Percentiles rank a stretch among this genome's conserved stretches.
phyloP scores from a whole-genome alignment of 2,797 vertebrate species.

The Tragopan temminckii region DNA sequence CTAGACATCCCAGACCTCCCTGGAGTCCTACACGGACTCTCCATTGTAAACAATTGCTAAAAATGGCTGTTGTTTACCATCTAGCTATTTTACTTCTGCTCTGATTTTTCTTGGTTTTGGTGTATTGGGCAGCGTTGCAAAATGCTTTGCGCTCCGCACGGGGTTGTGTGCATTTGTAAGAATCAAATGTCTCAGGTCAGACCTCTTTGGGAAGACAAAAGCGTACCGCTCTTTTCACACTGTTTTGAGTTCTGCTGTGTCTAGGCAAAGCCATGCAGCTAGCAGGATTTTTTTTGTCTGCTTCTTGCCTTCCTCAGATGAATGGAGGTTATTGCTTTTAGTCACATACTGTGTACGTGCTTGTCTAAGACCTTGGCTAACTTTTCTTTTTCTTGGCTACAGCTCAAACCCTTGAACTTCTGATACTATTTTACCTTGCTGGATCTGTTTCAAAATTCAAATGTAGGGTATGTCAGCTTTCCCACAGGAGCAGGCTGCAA shows the following conservation, averaged over 20 bases:
- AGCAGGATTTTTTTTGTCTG: neutral
- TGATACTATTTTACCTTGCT: neutral
- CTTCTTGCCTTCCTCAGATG: neutral
- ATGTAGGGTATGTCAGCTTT: neutral
- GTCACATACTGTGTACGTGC: neutral
- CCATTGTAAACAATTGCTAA: neutral
- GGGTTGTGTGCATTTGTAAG: neutral
- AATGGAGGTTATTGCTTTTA: neutral
- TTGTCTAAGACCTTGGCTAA: neutral
- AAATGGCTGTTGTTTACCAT: neutral
- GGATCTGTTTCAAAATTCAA: slow-evolving; percentile 39
- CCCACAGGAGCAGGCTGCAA: neutral
- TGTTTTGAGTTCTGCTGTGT: neutral
- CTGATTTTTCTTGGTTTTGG: neutral
- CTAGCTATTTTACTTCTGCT: neutral
- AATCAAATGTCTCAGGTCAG: neutral
- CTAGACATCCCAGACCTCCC: neutral
- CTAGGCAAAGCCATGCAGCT: neutral
- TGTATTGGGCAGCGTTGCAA: neutral
- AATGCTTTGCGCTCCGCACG: neutral
- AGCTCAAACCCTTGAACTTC: slow-evolving; percentile 60
- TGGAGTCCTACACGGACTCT: neutral
- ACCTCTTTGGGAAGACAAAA: neutral
- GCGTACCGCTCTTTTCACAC: neutral
- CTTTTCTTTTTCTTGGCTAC: slow-evolving; percentile 40